Base-by-base conservation (phyloP, 2,888 invertebrate genomes). In the Monochamus alternatus region DNA sequence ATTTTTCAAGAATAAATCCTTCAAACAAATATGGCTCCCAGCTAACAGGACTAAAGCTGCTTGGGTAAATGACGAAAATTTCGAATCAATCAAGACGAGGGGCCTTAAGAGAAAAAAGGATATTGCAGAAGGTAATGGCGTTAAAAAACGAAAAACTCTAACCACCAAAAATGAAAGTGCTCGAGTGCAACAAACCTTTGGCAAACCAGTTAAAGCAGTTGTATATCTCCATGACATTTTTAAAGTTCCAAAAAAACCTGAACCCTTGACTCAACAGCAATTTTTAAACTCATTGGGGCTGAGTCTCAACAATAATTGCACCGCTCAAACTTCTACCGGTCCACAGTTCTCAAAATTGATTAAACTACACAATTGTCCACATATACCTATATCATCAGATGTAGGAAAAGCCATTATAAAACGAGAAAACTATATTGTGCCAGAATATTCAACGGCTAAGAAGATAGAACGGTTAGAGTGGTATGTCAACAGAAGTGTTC, bases 371-470 rank as follows among this genome's bases (percentile, higher is more conserved):
- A 60, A 73, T 32, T 77, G 75, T 31, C 75, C 75, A 0, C 72
- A 83, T 67, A 83, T 87, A 62, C 87, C 87, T 59, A 84, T 87
- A 67, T 86, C 87, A 2, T 87, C 87, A 4, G 85, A 87, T 75
- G 75, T 85, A 63, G 86, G 87, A 5, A 78, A 81, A 65, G 78
- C 80, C 55, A 77, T 87, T 63, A 82, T 84, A 65, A 74, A 78
- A 30, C 77, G 78, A 60, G 63, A 81, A 82, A 70, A 84, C 81
- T 69, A 75, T 58, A 70, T 60, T 59, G 77, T 87, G 22, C 76
- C 84, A 31, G 81, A 82, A 63, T 81, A 84, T 14, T 75, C 81
- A 7, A 82, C 81, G 67, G 65, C 81, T 31, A 78, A 81, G 60
- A 82, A 84, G 78, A 73, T 84, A 43, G 83, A 87, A 76, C 78